Conservation (phyloP, 23 tunicate species). For the Ascidia mentula region DNA sequence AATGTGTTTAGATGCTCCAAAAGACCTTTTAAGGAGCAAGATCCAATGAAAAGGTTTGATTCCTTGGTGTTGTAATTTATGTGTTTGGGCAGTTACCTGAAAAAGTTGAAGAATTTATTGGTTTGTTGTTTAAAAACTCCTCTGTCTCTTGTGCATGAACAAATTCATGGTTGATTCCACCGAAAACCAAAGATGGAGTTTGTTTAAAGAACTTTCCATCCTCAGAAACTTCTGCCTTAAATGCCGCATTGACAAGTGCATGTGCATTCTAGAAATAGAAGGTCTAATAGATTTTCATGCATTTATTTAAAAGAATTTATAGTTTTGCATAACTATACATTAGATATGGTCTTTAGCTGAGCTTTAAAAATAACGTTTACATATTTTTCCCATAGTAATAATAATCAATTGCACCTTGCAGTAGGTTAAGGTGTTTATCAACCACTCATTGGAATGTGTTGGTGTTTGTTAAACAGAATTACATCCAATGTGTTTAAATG, state of each 20-base stretch:
- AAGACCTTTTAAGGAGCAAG: too few species aligned
- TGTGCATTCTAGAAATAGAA: conserved; percentile 56
- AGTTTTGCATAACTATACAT: not conserved
- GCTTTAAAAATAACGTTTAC: too few species aligned
- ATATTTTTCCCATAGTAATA: too few species aligned
- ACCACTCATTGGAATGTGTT: too few species aligned
- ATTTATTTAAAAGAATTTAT: not conserved
- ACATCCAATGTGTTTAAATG: too few species aligned
- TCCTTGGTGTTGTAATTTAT: not conserved
- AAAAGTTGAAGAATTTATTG: conserved; percentile 11
- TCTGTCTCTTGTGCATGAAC: conserved; percentile 75
- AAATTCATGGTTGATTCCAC: conserved; percentile 51
- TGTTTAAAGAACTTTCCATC: not conserved
- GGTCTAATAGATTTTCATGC: not conserved
- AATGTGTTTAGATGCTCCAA: too few species aligned
- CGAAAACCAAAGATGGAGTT: conserved; percentile 29
- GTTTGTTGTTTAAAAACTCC: conserved; percentile 44
- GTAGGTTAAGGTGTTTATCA: too few species aligned
- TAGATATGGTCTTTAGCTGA: not conserved
- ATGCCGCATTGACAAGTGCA: conserved; percentile 86
- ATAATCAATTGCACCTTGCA: too few species aligned
- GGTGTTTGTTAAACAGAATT: too few species aligned
- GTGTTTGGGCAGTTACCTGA: not conserved
- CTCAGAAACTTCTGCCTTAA: conserved; percentile 24
- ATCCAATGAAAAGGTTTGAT: too few species aligned